Conservation (phyloP, 2,797 vertebrate genomes). For the Pangasius djambal region DNA sequence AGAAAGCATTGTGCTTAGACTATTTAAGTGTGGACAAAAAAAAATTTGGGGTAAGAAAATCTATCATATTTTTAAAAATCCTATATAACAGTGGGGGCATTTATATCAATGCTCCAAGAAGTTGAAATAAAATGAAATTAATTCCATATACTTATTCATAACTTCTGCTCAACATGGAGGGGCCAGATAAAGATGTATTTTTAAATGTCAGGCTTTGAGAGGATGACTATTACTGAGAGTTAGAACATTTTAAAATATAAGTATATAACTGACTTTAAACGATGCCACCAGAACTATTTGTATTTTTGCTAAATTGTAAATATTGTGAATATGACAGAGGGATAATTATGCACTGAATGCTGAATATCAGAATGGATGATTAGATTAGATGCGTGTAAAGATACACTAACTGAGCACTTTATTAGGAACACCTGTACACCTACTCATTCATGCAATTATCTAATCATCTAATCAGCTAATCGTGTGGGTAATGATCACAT, state of each 20-base stretch:
- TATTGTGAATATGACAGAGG: neutral
- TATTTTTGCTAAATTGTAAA: neutral
- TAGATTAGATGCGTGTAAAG: neutral
- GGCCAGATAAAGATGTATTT: neutral
- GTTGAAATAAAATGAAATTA: neutral
- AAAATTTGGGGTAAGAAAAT: neutral
- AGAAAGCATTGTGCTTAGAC: neutral
- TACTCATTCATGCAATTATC: neutral
- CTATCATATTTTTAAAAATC: neutral
- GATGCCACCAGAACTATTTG: neutral
- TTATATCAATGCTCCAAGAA: constrained; percentile 3
- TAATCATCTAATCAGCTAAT: neutral
- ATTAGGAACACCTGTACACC: neutral
- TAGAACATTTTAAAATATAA: neutral
- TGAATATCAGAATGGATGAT: neutral
- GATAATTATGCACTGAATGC: neutral
- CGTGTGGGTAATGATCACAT: neutral
- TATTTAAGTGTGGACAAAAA: neutral
- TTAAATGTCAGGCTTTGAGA: neutral
- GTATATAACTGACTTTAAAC: neutral
- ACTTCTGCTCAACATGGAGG: neutral
- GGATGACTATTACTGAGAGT: neutral
- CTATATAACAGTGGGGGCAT: neutral
- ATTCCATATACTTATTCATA: constrained; percentile 1
- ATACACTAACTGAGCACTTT: neutral